Percentiles rank a stretch among this genome's conserved stretches.
phyloP scores from a whole-genome alignment of 2,113 vertebrate genomes.

The Rattus norvegicus region GRCr8 NC_086023.1:53264501-53265000 shows the following conservation, averaged over 20 bases:
- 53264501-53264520: background rate
- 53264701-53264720: background rate
- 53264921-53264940: background rate
- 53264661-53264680: background rate
- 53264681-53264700: background rate
- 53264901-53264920: slow-evolving; percentile 23
- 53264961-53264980: background rate
- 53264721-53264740: slow-evolving; percentile 42
- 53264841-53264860: slow-evolving; percentile 52
- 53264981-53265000: background rate
- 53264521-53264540: background rate
- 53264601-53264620: background rate
- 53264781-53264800: slow-evolving; percentile 49
- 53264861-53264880: background rate
- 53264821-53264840: slow-evolving; percentile 72
- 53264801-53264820: slow-evolving; percentile 76
- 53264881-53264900: background rate
- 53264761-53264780: slow-evolving; percentile 40
- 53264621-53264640: background rate
- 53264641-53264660: background rate
- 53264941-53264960: background rate
- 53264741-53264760: slow-evolving; percentile 35
- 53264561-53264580: background rate
- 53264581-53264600: background rate
- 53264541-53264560: background rate